Percentiles rank a stretch among this genome's conserved stretches.
phyloP scores from a whole-genome alignment of 2,113 vertebrate species.

The Colistium nudipinnis region DNA sequence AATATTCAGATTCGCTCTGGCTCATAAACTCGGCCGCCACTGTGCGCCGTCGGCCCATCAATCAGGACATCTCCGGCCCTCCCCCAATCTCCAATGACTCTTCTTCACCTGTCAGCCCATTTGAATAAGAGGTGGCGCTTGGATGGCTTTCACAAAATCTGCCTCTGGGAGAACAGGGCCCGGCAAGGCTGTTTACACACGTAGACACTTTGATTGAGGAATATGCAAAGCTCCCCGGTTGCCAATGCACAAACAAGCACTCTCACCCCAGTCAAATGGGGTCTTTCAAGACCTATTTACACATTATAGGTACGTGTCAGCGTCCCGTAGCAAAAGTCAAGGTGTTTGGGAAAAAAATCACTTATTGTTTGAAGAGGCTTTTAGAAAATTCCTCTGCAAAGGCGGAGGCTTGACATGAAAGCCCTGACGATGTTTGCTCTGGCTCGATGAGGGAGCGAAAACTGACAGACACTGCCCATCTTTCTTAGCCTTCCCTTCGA shows the following conservation, averaged over 20 bases:
- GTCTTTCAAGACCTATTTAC: slow-evolving; percentile 37
- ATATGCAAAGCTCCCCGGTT: slow-evolving; percentile 43
- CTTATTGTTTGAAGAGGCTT: slow-evolving; percentile 56
- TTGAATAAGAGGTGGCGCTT: slow-evolving; percentile 74
- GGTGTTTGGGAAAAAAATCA: slow-evolving; percentile 34
- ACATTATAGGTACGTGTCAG: slow-evolving; percentile 12
- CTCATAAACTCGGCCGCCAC: slow-evolving; percentile 74
- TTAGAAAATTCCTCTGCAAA: slow-evolving; percentile 53
- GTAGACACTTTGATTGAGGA: slow-evolving; percentile 68
- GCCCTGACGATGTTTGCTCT: slow-evolving; percentile 42
- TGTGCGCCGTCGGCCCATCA: slow-evolving; percentile 71
- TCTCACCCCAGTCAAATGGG: slow-evolving; percentile 23
- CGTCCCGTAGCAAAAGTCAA: slow-evolving; percentile 24
- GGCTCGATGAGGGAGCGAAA: slow-evolving; percentile 69
- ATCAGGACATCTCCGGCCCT: slow-evolving; percentile 68
- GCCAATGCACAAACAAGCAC: slow-evolving; percentile 46
- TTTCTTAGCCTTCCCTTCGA: slow-evolving; percentile 48
- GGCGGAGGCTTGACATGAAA: slow-evolving; percentile 43
- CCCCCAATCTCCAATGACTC: slow-evolving; percentile 11
- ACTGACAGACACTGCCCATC: slow-evolving; percentile 62
- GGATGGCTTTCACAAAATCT: slow-evolving; percentile 70
- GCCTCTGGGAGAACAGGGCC: slow-evolving; percentile 64
- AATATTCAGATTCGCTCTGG: slow-evolving; percentile 84
- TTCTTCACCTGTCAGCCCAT: slow-evolving; percentile 74
- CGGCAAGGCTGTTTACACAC: slow-evolving; percentile 61